A percentile compares a stretch with the other conserved stretches of the same genome.
phyloP scores from a whole-genome alignment of 2,113 vertebrate genomes.

The Oenanthe oenanthe region DNA sequence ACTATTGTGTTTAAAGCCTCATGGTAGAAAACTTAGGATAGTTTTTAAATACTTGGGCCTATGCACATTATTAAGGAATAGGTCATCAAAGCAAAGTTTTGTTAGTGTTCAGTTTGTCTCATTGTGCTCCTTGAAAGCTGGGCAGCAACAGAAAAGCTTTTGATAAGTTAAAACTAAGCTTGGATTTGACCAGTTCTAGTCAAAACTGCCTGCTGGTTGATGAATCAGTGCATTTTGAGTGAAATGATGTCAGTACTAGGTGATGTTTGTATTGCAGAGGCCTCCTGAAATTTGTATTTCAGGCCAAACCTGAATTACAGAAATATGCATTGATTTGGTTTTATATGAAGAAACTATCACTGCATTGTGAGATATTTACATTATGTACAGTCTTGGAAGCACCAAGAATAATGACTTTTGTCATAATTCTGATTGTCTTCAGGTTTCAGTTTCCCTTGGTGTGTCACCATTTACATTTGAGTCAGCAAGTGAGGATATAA shows the following conservation, averaged over 20 bases:
- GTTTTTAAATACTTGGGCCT: neutral
- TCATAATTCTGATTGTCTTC: neutral
- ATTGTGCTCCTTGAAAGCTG: neutral
- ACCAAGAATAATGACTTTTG: neutral
- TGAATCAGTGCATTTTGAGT: neutral
- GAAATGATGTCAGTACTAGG: neutral
- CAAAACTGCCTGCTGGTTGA: neutral
- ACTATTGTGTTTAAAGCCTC: neutral
- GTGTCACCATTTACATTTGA: neutral
- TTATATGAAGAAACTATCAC: neutral
- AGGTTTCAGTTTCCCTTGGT: neutral
- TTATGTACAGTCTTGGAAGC: neutral
- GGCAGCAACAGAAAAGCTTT: neutral
- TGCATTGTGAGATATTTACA: neutral
- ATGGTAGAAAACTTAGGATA: neutral
- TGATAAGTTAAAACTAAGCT: neutral
- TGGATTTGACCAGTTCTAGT: neutral
- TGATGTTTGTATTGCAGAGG: neutral
- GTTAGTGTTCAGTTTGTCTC: neutral
- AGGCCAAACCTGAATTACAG: neutral
- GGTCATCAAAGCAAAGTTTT: neutral
- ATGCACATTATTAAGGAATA: neutral
- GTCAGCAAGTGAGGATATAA: neutral
- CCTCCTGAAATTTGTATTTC: neutral
- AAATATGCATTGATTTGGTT: neutral